Percentiles rank a stretch among this genome's conserved stretches.
phyloP scores from a whole-genome alignment of 2,797 vertebrate species.

The Gallinago nigripennis region DNA sequence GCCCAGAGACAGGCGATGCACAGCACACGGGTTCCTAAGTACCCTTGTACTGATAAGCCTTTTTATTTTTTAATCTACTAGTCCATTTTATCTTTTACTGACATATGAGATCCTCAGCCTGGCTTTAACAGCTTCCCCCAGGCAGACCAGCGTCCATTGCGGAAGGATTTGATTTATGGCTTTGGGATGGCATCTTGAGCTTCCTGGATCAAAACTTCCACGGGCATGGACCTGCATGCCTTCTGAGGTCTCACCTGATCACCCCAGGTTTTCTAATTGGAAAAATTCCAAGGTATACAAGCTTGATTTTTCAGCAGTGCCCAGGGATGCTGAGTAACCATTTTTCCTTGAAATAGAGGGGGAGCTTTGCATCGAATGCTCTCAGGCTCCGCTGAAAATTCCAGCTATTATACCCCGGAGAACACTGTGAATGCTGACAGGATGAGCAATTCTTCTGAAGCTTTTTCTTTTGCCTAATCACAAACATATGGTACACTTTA shows the following conservation, averaged over 20 bases:
- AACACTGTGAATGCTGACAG: fast-evolving
- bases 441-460: background rate
- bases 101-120: background rate
- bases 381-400: background rate
- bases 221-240: background rate
- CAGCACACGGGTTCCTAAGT: background rate
- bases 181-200: background rate
- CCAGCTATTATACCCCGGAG: background rate
- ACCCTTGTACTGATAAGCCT: background rate
- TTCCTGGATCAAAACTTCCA: background rate
- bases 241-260: background rate
- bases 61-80: background rate
- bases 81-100: background rate
- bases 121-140: background rate
- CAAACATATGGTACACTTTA: conserved; percentile 27
- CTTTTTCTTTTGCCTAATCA: conserved; percentile 24
- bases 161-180: background rate
- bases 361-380: background rate
- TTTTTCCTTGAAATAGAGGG: background rate
- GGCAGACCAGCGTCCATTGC: background rate
- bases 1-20: background rate
- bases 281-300: background rate
- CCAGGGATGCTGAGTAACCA: background rate
- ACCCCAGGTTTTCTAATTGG: background rate
- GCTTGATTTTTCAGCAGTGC: background rate